Evolutionary conservation across 2,888 invertebrate species (phyloP).

Genomic region (Limenitis arthemis): DNA sequence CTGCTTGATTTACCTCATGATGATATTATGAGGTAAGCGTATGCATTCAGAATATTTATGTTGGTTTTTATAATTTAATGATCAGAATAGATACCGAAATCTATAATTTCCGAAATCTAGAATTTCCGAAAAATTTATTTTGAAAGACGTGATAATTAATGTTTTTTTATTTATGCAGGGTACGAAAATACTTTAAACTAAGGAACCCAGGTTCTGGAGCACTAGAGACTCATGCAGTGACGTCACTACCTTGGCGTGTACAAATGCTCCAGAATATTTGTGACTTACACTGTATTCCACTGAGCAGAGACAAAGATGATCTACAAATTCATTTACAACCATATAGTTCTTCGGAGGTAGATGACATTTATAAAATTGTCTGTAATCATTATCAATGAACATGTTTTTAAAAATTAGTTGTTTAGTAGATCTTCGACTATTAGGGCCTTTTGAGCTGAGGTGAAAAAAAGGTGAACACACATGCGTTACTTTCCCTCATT

Average conservation of each 20-base stretch:
- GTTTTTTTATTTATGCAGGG: too few relatives aligned
- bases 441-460: too few relatives aligned
- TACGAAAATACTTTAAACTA: slow-evolving; percentile 40
- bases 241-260: slow-evolving; percentile 37
- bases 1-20: neutral
- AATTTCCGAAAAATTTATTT: too few relatives aligned
- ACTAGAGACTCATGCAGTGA: slow-evolving; percentile 26
- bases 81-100: neutral
- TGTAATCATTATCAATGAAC: too few relatives aligned
- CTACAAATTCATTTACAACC: slow-evolving; percentile 30
- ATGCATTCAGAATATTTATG: too few relatives aligned
- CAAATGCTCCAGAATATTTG: slow-evolving; percentile 10
- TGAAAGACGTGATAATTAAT: too few relatives aligned
- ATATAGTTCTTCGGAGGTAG: slow-evolving; percentile 33
- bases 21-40: neutral
- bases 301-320: neutral
- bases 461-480: too few relatives aligned
- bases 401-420: too few relatives aligned
- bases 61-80: neutral
- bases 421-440: too few relatives aligned
- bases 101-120: too few relatives aligned
- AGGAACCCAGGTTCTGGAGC: slow-evolving; percentile 40
- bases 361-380: neutral
- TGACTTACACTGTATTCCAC: slow-evolving; percentile 6
- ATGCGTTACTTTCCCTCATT: too few relatives aligned